Evolutionary conservation across 2,888 invertebrate species (phyloP).

Genomic region (Pammene fasciana): DNA sequence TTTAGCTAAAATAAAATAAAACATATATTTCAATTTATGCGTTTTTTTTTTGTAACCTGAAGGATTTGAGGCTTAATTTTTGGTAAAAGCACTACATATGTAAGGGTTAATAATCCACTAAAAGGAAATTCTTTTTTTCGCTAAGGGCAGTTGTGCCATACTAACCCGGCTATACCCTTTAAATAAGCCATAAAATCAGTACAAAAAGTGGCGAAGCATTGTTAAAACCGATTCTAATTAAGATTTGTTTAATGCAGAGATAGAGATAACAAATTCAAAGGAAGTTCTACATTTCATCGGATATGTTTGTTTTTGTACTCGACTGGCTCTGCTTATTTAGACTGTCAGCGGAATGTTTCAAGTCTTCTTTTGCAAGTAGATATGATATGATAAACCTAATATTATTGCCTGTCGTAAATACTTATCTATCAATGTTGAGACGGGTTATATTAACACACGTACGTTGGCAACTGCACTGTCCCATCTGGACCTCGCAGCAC

Average conservation of each 20-base stretch:
- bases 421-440: background rate
- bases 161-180: too few species aligned
- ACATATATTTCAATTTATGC: too few species aligned
- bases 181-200: background rate
- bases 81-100: too few species aligned
- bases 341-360: constrained; percentile 26
- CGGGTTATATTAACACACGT: background rate
- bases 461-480: too few species aligned
- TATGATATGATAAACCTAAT: background rate
- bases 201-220: background rate
- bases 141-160: too few species aligned
- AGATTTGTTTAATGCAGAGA: constrained; percentile 14
- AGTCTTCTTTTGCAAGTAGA: background rate
- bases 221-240: constrained; percentile 4
- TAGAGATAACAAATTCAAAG: constrained; percentile 19
- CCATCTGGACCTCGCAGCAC: too few species aligned
- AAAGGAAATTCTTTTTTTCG: too few species aligned
- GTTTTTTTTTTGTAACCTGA: too few species aligned
- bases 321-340: background rate
- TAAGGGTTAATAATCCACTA: too few species aligned
- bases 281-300: constrained; percentile 15
- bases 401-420: too few species aligned
- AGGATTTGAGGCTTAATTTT: too few species aligned
- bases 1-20: too few species aligned
- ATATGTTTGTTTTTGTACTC: constrained; percentile 14